phyloP scores from a whole-genome alignment of 2,888 invertebrate species.

The Drosophila antonietae region DNA sequence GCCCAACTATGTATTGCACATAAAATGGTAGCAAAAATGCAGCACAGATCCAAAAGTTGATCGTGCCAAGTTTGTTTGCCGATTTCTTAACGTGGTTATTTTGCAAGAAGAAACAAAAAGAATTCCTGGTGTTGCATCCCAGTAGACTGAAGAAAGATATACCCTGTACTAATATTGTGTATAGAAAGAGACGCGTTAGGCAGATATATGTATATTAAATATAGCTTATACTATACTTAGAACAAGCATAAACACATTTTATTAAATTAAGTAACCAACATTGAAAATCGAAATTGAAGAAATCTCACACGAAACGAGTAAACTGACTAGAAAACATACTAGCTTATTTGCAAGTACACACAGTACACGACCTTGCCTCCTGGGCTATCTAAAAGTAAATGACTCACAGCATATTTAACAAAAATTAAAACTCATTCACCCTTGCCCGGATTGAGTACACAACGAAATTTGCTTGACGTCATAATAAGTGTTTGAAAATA shows the following conservation, averaged over 20 bases:
- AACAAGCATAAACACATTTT: not conserved
- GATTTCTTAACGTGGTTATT: conserved; percentile 1
- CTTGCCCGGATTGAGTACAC: too few species aligned
- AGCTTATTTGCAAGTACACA: not conserved
- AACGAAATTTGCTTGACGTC: not conserved
- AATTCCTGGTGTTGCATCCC: not conserved
- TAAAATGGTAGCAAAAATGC: conserved; percentile 7
- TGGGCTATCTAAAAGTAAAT: not conserved
- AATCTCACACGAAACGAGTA: not conserved
- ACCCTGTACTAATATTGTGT: not conserved
- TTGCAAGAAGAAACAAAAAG: not conserved
- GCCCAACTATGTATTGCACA: conserved; percentile 1
- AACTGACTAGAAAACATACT: too few species aligned
- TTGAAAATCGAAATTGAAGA: not conserved
- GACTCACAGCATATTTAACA: not conserved
- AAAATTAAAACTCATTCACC: not conserved
- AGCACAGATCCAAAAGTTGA: not conserved
- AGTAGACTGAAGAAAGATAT: not conserved
- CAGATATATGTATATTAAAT: not conserved
- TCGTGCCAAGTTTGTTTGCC: conserved; percentile 5
- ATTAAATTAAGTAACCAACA: not conserved
- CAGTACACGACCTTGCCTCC: not conserved
- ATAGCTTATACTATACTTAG: not conserved
- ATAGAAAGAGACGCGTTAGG: not conserved
- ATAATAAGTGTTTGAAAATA: not conserved